A percentile compares a stretch with the other conserved stretches of the same genome.
Conservation (phyloP, 1,140 invertebrate genomes). For the Atta colombica region DNA sequence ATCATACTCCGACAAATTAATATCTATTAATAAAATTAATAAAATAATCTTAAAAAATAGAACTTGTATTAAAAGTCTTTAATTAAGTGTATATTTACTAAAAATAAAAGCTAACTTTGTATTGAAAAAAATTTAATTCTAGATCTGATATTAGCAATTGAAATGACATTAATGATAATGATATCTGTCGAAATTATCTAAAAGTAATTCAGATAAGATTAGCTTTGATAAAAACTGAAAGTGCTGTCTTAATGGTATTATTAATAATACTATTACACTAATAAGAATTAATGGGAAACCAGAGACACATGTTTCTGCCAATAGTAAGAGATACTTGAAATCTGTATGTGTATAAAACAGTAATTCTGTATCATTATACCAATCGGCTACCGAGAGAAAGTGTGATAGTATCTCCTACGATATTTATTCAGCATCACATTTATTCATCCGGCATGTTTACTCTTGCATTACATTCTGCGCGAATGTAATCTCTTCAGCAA, state of each 20-base stretch:
- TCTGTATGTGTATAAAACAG: not conserved
- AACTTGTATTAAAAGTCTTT: not conserved
- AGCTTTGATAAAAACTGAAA: not conserved
- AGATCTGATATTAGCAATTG: not conserved
- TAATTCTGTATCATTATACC: not conserved
- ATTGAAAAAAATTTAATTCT: not conserved
- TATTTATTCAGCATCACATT: not conserved
- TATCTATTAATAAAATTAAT: not conserved
- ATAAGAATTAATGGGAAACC: not conserved
- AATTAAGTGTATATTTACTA: not conserved
- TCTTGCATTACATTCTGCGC: not conserved
- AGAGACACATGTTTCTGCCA: not conserved
- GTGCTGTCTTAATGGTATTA: too few relatives aligned
- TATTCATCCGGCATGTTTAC: conserved; percentile 14
- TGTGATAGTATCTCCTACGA: not conserved
- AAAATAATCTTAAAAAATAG: not conserved
- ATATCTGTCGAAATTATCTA: not conserved
- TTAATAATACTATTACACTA: not conserved
- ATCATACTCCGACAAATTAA: not conserved
- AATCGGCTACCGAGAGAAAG: conserved; percentile 20
- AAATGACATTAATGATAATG: not conserved
- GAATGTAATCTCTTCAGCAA: not conserved
- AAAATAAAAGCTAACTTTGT: not conserved
- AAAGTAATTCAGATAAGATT: not conserved
- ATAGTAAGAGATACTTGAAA: not conserved